Evolutionary conservation across 2,888 invertebrate genomes (phyloP).

Genomic region (Callyntrura sp.): DNA sequence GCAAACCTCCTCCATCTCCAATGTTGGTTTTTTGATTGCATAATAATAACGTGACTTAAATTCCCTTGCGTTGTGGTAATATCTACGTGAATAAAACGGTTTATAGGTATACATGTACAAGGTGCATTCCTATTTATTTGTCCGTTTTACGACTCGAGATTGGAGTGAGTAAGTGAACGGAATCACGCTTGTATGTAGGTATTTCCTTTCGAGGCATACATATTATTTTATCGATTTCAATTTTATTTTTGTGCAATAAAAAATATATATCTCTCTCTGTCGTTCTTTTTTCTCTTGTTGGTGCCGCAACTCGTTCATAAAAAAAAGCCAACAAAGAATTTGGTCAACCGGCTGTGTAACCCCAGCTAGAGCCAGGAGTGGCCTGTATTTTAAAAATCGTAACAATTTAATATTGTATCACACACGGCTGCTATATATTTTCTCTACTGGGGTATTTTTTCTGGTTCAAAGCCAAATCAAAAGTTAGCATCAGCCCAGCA

Average conservation of each 20-base stretch:
- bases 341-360: constrained; percentile 17
- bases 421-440: no score
- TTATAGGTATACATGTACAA: background rate
- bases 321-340: constrained; percentile 13
- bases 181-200: constrained; percentile 49
- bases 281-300: background rate
- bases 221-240: constrained; percentile 56
- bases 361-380: constrained; percentile 56
- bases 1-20: constrained; percentile 24
- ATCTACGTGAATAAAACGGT: constrained; percentile 6
- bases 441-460: no score
- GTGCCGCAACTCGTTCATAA: constrained; percentile 39
- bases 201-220: constrained; percentile 39
- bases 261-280: constrained; percentile 53
- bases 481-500: constrained; percentile 49
- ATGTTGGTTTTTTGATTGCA: constrained; percentile 42
- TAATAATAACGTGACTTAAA: no score
- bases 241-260: constrained; percentile 65
- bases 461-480: constrained; percentile 60
- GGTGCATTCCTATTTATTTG: constrained; percentile 14
- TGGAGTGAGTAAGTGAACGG: constrained; percentile 34
- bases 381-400: constrained; percentile 48
- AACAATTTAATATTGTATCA: no score
- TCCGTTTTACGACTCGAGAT: constrained; percentile 11
- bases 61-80: no score